phyloP scores from a whole-genome alignment of 2,113 vertebrate genomes.

The Pelusios castaneus region DNA sequence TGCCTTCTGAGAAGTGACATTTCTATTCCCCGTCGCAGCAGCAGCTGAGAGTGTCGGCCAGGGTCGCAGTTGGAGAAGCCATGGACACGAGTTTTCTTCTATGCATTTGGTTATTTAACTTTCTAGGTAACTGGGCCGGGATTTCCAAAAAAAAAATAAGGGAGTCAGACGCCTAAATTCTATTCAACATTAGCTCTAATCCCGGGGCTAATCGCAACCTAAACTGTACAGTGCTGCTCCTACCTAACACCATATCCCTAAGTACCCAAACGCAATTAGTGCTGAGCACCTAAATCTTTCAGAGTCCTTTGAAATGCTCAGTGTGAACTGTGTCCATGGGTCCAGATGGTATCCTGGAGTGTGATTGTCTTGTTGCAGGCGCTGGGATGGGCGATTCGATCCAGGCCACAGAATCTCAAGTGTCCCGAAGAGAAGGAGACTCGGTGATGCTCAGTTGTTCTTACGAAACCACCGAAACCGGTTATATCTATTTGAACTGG shows the following conservation, averaged over 20 bases:
- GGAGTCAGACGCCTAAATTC: too few species aligned
- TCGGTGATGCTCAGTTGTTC: not conserved
- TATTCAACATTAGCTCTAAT: too few species aligned
- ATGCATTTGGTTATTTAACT: not conserved
- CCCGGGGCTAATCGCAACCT: too few species aligned
- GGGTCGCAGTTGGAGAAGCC: not conserved
- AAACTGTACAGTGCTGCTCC: too few species aligned
- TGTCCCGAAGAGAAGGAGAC: not conserved
- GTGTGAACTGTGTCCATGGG: not conserved
- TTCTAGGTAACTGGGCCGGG: not conserved
- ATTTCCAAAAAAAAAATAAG: too few species aligned
- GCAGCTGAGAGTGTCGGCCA: not conserved
- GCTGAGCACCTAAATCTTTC: too few species aligned
- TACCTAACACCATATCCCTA: too few species aligned
- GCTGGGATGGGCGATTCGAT: not conserved
- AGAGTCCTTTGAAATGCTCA: not conserved
- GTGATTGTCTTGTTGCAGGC: not conserved
- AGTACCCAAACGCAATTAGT: too few species aligned
- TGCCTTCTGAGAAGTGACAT: not conserved
- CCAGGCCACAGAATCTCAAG: not conserved
- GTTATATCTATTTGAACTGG: not conserved
- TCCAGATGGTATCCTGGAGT: not conserved
- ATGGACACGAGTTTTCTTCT: not conserved
- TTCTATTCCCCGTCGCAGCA: not conserved
- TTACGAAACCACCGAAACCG: not conserved